Evolutionary conservation across 2,797 vertebrate species (phyloP).

Genomic region (Schizopygopsis pylzovi): DNA sequence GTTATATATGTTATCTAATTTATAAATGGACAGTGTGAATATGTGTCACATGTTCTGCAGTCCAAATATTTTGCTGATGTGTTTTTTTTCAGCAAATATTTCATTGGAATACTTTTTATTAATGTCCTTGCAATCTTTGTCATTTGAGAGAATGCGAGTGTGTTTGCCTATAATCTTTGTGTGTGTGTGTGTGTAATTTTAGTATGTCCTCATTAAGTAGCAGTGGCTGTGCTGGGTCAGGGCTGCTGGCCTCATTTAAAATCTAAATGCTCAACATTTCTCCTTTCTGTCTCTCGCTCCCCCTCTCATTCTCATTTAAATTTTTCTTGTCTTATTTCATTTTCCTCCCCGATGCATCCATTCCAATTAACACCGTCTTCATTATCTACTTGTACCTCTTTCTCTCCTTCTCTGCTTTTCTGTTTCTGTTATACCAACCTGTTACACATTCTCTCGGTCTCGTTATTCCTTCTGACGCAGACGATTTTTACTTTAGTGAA

Average conservation of each 20-base stretch:
- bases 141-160: constrained; percentile 25
- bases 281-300: constrained; percentile 31
- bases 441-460: neutral
- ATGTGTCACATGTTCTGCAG: neutral
- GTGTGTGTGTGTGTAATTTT: constrained; percentile 46
- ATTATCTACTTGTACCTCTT: constrained; percentile 53
- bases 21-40: neutral
- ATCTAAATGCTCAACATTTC: constrained; percentile 58
- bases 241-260: constrained; percentile 65
- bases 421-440: constrained; percentile 16
- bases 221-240: constrained; percentile 56
- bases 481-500: neutral
- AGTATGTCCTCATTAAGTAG: constrained; percentile 62
- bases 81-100: neutral
- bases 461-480: neutral
- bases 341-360: constrained; percentile 56
- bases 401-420: neutral
- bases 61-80: neutral
- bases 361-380: constrained; percentile 59
- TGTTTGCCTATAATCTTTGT: constrained; percentile 19
- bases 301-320: constrained; percentile 38
- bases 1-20: neutral
- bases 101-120: neutral
- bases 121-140: neutral
- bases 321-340: constrained; percentile 56